Base-by-base conservation (phyloP, 2,888 invertebrate species). In the Troglohyphantes excavatus region DNA sequence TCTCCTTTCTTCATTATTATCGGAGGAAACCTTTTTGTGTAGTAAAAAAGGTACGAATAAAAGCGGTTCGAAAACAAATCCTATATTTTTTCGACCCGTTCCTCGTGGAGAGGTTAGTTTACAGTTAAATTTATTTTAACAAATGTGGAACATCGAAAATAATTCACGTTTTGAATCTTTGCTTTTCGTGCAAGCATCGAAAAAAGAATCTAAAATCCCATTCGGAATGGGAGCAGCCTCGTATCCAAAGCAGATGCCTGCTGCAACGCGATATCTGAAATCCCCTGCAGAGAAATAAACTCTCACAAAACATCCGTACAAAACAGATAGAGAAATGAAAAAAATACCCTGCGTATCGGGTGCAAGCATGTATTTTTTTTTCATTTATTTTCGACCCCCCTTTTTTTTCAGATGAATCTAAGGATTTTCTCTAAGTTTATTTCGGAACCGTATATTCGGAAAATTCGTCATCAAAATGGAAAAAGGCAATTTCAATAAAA, bases 401-500 rank as follows among this genome's bases (percentile, higher is more conserved):
- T 23, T 39, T 63, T n/a, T 68, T 33, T 68, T 68, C 68, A 23
- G 13, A n/a, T 2, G 27, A 65, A 26, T n/a, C 27, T 33, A 11
- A 7, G n/a, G 68, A 68, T 33, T 68, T 68, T 29, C 68, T 68
- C n/a, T 19, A n/a, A n/a, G 21, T 59, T 59, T 59, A 19, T 59
- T 59, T 75, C 59, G 19, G 59, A 27, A 59, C 61, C 75, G 59
- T 27, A 68, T 33, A 23, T 26, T 26, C 33, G 68, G 68, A 59
- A 75, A 29, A 75, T 75, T 75, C 53, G 21, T 59, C 75, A 19
- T 68, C 19, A 19, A 81, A 46, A 67, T 17, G 29, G 29, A 29
- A 68, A 68, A 29, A 68, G 13, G 59, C n/a, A 75, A 43, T 46
- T 81, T 81, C 79, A 81, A 53, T 81, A 46, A 81, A 29, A 27